These are phyloP conservation scores for Catocala sponsa DNA, from an alignment of 2,888 invertebrate genomes.

Conservation along the genomic window DNA sequence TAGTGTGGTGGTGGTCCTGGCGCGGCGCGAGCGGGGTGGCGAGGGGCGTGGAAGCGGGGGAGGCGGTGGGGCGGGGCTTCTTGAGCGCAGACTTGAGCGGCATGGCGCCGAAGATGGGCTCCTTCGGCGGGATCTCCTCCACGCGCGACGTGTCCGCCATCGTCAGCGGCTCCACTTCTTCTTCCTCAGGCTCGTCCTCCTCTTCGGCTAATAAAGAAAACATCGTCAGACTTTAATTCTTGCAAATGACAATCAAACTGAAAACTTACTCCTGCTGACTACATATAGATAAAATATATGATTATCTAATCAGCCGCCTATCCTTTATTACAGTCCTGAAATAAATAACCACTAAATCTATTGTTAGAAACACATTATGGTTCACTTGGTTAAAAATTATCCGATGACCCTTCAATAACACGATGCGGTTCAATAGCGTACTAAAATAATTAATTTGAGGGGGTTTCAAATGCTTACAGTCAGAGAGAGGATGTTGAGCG, in stretches of 20 bases:
- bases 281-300: too few relatives aligned
- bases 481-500: slow-evolving; percentile 71
- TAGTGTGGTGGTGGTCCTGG: slow-evolving; percentile 92
- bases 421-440: too few relatives aligned
- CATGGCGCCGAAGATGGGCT: slow-evolving; percentile 96
- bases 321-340: too few relatives aligned
- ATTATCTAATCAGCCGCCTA: too few relatives aligned
- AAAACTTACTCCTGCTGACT: not conserved
- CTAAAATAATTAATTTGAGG: too few relatives aligned
- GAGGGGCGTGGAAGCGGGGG: slow-evolving; percentile 88
- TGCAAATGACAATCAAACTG: not conserved
- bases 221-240: not conserved
- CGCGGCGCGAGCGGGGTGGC: slow-evolving; percentile 86
- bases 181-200: slow-evolving; percentile 90
- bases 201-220: slow-evolving; percentile 71
- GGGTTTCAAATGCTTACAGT: slow-evolving; percentile 67
- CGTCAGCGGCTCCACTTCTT: slow-evolving; percentile 88
- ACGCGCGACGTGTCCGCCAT: slow-evolving; percentile 93
- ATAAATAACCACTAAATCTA: too few relatives aligned
- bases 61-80: slow-evolving; percentile 93
- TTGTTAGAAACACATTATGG: too few relatives aligned
- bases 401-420: too few relatives aligned
- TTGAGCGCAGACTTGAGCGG: slow-evolving; percentile 97
- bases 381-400: too few relatives aligned
- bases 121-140: slow-evolving; percentile 97